phyloP scores from a whole-genome alignment of 2,113 vertebrate genomes.

The Petaurus breviceps region DNA sequence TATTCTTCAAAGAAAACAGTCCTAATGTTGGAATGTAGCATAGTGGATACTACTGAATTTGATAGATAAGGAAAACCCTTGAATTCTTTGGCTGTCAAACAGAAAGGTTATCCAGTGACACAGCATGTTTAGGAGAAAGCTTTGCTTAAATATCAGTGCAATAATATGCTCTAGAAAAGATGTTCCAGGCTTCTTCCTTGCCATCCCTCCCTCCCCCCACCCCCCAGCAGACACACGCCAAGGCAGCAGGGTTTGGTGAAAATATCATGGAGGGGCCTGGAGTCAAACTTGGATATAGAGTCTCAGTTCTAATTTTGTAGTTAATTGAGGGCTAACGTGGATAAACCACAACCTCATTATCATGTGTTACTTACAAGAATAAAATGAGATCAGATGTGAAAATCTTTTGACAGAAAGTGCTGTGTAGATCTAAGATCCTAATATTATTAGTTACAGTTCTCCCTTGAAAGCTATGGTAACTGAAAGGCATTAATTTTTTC shows the following conservation, averaged over 20 bases:
- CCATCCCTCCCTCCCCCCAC: no score
- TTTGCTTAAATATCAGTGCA: slow-evolving; percentile 13
- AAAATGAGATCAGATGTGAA: background rate
- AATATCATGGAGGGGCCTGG: background rate
- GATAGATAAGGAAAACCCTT: slow-evolving; percentile 66
- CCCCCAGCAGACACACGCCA: no score
- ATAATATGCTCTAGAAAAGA: slow-evolving; percentile 27
- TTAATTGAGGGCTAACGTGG: background rate
- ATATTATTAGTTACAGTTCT: no score
- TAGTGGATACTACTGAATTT: slow-evolving; percentile 74
- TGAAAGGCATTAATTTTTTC: no score
- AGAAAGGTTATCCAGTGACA: slow-evolving; percentile 78
- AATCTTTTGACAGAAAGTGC: background rate
- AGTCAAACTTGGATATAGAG: background rate
- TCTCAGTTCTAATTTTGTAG: background rate
- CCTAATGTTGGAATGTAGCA: slow-evolving; percentile 65
- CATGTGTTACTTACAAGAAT: background rate
- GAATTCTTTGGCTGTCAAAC: slow-evolving; percentile 77
- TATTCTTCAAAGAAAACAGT: slow-evolving; percentile 77
- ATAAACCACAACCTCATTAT: background rate
- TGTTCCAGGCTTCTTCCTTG: background rate
- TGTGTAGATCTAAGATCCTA: no score
- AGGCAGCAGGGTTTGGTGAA: background rate
- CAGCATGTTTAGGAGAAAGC: slow-evolving; percentile 55
- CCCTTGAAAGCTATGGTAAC: no score